phyloP scores from a whole-genome alignment of 2,888 invertebrate genomes.

The Andrena trimmerana region DNA sequence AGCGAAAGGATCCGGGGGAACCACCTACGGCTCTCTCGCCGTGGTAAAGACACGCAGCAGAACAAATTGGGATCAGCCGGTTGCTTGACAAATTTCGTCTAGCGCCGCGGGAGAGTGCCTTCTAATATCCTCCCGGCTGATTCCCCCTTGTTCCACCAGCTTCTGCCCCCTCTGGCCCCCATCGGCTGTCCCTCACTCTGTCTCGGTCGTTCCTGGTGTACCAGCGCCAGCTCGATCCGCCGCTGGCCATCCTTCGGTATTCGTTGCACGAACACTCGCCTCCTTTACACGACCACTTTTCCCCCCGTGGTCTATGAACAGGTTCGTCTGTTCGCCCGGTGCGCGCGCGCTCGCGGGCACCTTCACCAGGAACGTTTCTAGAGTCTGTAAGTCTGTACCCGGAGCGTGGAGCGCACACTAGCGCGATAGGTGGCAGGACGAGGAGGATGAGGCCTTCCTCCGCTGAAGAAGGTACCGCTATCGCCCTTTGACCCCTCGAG shows the following conservation, averaged over 20 bases:
- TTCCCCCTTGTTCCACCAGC: slow-evolving; percentile 38
- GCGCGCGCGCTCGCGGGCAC: slow-evolving; percentile 36
- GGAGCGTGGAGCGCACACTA: slow-evolving; percentile 66
- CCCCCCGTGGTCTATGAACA: slow-evolving; percentile 48
- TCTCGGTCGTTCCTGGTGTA: slow-evolving; percentile 30
- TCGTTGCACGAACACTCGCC: slow-evolving; percentile 71
- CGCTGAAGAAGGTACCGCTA: slow-evolving; percentile 83
- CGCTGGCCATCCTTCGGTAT: slow-evolving; percentile 67
- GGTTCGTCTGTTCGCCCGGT: slow-evolving; percentile 36
- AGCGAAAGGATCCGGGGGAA: slow-evolving; percentile 39
- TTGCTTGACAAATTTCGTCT: slow-evolving; percentile 79
- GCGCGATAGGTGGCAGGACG: slow-evolving; percentile 71
- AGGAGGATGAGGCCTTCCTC: slow-evolving; percentile 72
- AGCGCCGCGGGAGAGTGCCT: slow-evolving; percentile 77
- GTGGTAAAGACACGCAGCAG: slow-evolving; percentile 67
- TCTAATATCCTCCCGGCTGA: slow-evolving; percentile 65
- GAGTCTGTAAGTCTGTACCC: neutral
- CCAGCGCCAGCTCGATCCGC: slow-evolving; percentile 42
- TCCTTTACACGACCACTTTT: slow-evolving; percentile 45
- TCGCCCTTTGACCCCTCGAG: slow-evolving; percentile 83
- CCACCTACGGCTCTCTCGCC: slow-evolving; percentile 69
- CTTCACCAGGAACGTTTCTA: slow-evolving; percentile 55
- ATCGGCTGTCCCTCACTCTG: slow-evolving; percentile 30
- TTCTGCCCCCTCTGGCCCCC: neutral
- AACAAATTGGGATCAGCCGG: slow-evolving; percentile 76